Conservation (phyloP, 35 echinoderm and acorn worm species). For the Holothuria glaberrima region DNA sequence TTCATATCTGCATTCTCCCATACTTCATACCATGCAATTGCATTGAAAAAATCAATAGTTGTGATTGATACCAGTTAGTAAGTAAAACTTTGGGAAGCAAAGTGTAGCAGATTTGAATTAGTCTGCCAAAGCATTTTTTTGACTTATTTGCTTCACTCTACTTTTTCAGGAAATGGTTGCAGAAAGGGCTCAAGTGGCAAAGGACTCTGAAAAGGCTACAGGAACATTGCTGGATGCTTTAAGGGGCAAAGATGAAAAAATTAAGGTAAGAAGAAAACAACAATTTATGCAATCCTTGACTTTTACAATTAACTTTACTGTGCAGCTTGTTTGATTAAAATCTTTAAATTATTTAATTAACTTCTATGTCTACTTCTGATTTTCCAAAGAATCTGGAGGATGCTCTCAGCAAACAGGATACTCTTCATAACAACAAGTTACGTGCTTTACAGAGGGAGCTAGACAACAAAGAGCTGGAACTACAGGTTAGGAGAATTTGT, state of each 20-base stretch:
- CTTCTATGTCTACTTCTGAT: background rate
- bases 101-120: background rate
- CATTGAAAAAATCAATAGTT: too few relatives aligned
- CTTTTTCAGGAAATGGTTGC: conserved; percentile 73
- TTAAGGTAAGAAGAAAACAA: conserved; percentile 68
- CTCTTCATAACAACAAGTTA: conserved; percentile 75
- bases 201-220: conserved; percentile 74
- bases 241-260: conserved; percentile 85
- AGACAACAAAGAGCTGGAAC: conserved; percentile 80
- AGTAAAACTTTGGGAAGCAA: too few relatives aligned
- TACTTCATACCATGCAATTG: too few relatives aligned
- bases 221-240: conserved; percentile 77
- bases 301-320: too few relatives aligned
- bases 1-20: too few relatives aligned
- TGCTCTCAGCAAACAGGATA: conserved; percentile 59
- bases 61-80: too few relatives aligned
- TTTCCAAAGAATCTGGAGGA: conserved; percentile 73
- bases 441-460: conserved; percentile 82
- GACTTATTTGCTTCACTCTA: background rate
- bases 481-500: conserved; percentile 71
- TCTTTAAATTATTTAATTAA: too few relatives aligned
- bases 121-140: background rate
- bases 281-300: too few relatives aligned
- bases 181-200: conserved; percentile 79
- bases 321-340: too few relatives aligned